Evolutionary conservation across 1,140 invertebrate genomes (phyloP), one percentile per base, ranked within the genome.

Genomic region (Pristionchus pacificus): DNA sequence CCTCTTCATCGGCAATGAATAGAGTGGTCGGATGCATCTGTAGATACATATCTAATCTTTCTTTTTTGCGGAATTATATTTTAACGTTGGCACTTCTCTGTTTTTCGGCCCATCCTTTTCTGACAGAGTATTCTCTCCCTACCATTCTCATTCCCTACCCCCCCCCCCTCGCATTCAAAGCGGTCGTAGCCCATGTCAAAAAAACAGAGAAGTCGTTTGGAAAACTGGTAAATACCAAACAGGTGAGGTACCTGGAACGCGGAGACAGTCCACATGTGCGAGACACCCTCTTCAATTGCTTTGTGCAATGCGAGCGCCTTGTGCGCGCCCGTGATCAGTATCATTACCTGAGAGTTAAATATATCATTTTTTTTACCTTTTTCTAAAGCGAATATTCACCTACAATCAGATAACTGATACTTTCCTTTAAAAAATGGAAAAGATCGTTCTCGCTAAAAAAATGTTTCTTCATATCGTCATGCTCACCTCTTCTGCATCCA

Each of bases 251-350:
- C 38, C 19, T 49, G 96, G 87, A 99, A 97, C 31, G 95, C 95
- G 27, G 93, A 97, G 28, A 98, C 94, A 0, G 96, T 98, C 94
- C 96, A 98, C 96, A 98, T 98, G 86, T 98, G 96, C 87, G 93
- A 97, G 2, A 98, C 89, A 59, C 96, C 96, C 85, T 95, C 92
- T 85, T 97, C 95, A 75, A 98, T 92, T 1, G 95, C 95, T 86
- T 93, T 69, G 29, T 96, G 93, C 57, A 99, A 88, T 61, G 96
- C 96, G 83, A 95, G 92, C 2, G 96, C 90, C 86, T 99, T 99
- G 84, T 96, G 92, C 31, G 90, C 90, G n/a, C 96, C 96, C 27
- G 94, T 98, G 32, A 98, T 97, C 13, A 99, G 86, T 77, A 99
- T 93, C 92, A 98, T 93, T 13, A 97, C 93, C 91, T 92, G 72